Conservation (phyloP, 2,113 vertebrate genomes). For the Serinus canaria region DNA sequence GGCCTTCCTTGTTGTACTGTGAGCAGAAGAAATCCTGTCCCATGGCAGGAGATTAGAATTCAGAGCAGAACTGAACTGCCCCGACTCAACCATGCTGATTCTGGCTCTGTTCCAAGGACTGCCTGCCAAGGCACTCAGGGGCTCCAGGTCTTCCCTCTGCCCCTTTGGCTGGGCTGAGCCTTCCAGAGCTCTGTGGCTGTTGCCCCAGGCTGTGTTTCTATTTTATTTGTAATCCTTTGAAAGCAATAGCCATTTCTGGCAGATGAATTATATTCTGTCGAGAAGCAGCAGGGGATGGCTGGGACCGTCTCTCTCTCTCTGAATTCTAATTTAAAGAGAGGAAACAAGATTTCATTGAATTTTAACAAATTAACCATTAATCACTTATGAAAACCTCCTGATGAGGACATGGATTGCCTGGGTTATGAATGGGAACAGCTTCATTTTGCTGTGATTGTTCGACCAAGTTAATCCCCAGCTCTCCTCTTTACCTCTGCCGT, state of each 20-base stretch:
- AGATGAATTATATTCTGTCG: slow-evolving; percentile 56
- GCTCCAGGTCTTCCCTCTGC: slow-evolving; percentile 3
- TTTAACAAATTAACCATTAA: slow-evolving; percentile 68
- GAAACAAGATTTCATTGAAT: slow-evolving; percentile 68
- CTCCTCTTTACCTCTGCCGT: background rate
- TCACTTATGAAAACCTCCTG: slow-evolving; percentile 66
- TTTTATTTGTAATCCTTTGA: slow-evolving; percentile 60
- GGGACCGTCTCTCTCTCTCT: slow-evolving; percentile 20
- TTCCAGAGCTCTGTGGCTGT: slow-evolving; percentile 12
- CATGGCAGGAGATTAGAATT: background rate
- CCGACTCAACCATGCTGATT: background rate
- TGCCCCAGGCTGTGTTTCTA: slow-evolving; percentile 29
- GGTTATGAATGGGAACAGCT: slow-evolving; percentile 42
- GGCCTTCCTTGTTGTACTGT: background rate
- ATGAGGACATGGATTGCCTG: slow-evolving; percentile 33
- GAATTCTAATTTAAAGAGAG: slow-evolving; percentile 64
- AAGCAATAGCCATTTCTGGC: slow-evolving; percentile 56
- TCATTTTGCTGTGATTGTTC: slow-evolving; percentile 39
- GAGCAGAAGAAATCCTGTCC: background rate
- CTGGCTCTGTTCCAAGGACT: background rate
- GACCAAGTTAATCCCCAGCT: slow-evolving; percentile 5
- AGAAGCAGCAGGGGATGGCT: slow-evolving; percentile 60
- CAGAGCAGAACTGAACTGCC: background rate
- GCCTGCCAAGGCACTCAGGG: background rate
- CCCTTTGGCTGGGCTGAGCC: background rate